Base-by-base conservation (phyloP, 2,888 invertebrate genomes). In the Scrobipalpa costella region DNA sequence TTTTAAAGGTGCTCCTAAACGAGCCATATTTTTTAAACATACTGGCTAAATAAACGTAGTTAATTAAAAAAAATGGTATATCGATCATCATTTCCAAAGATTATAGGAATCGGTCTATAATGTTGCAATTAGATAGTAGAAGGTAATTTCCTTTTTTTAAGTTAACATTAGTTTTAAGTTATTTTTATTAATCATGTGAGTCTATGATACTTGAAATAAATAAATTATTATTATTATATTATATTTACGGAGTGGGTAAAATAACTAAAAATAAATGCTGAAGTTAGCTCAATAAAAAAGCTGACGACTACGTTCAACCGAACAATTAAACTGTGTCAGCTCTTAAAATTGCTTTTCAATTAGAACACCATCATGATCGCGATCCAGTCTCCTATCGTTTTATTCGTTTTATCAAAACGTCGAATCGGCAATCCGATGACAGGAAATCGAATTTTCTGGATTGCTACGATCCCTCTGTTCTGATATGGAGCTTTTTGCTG, bases 311-410 rank as follows among this genome's bases (percentile, higher is more conserved):
- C n/a, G 44, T n/a, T 44, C 44, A 44, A 44, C 21, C 21, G 13
- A 36, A 21, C 40, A 61, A 50, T 50, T 50, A 2, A 50, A 21
- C 11, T 50, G 50, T 19, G 8, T 57, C 17, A 40, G 40, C 19
- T 44, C 57, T 44, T 63, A 65, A n/a, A n/a, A n/a, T n/a, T n/a
- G n/a, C n/a, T n/a, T n/a, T n/a, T 44, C 44, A 44, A 44, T 40
- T 40, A 40, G 13, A 40, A 40, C 13, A 13, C 40, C 13, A 40
- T 44, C 15, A 15, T n/a, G n/a, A n/a, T 44, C n/a, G 44, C 44
- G 7, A 15, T 44, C 15, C 44, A 44, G 15, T 44, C 15, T 44
- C 44, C 9, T 19, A 50, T 50, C 21, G 50, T 17, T 50, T 50
- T 50, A 17, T 9, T 50, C 21, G 50, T 17, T 50, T 50, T 50